Percentiles rank a stretch among this genome's conserved stretches.
phyloP scores from a whole-genome alignment of 2,797 vertebrate species.

The Cetoscarus ocellatus region DNA sequence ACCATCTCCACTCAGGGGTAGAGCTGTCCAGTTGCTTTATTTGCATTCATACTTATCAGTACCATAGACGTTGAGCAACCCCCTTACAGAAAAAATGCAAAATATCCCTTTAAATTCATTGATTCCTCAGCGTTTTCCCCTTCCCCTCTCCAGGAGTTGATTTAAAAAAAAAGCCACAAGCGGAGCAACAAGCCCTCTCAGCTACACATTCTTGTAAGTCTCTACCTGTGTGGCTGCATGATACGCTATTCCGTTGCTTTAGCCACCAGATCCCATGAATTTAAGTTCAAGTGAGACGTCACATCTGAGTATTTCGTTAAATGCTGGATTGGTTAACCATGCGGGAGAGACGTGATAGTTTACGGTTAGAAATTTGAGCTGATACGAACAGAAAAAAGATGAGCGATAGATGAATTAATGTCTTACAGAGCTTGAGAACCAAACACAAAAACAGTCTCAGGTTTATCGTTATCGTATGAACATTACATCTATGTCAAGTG shows the following conservation, averaged over 20 bases:
- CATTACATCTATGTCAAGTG: constrained; percentile 71
- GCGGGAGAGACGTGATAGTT: constrained; percentile 79
- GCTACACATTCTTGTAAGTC: constrained; percentile 34
- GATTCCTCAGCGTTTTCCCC: background rate
- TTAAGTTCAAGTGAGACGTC: background rate
- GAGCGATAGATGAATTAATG: constrained; percentile 53
- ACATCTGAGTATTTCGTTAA: constrained; percentile 58
- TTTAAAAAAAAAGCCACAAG: constrained; percentile 38
- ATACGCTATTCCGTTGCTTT: constrained; percentile 27
- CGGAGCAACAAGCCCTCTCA: constrained; percentile 25
- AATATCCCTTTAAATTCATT: constrained; percentile 18
- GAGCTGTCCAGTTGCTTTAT: too few species aligned
- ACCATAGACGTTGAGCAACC: too few species aligned
- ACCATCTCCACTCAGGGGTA: too few species aligned
- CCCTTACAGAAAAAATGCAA: too few species aligned
- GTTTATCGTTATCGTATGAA: constrained; percentile 83
- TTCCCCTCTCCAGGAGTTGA: constrained; percentile 34
- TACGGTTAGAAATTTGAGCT: constrained; percentile 34
- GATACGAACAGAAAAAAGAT: constrained; percentile 30
- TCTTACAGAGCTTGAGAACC: constrained; percentile 72
- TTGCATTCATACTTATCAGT: too few species aligned
- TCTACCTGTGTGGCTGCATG: constrained; percentile 30
- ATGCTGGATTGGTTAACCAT: constrained; percentile 86
- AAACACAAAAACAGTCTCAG: constrained; percentile 70
- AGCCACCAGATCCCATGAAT: constrained; percentile 18